A percentile compares a stretch with the other conserved stretches of the same genome.
phyloP scores from a whole-genome alignment of 30 jellyfish, hydroid and myxozoan species.

The Aurelia sp. region DNA sequence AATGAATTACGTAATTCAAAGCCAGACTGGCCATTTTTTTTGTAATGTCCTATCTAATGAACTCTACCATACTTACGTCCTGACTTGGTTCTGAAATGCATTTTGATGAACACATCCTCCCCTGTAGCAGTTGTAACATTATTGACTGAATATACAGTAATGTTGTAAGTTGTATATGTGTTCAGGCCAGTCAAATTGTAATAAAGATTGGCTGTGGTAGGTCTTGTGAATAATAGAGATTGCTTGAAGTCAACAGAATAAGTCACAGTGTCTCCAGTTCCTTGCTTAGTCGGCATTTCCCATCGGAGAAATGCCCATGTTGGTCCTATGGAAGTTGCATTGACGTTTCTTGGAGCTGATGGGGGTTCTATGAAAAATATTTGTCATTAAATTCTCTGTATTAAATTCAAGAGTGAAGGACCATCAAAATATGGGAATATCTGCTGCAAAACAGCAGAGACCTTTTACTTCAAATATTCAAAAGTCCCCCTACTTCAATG shows the following conservation, averaged over 20 bases:
- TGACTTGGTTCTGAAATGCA: conserved; percentile 50
- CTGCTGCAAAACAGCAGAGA: background rate
- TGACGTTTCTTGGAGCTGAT: conserved; percentile 19
- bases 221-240: background rate
- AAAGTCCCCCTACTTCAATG: too few species aligned
- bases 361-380: conserved; percentile 16
- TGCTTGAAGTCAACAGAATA: conserved; percentile 3
- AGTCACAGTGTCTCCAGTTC: conserved; percentile 29
- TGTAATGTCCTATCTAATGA: background rate
- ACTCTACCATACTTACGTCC: conserved; percentile 77
- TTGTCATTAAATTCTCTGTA: background rate
- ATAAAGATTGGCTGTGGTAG: conserved; percentile 2
- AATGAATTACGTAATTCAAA: background rate
- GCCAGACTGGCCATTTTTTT: background rate
- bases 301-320: conserved; percentile 39
- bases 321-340: conserved; percentile 7
- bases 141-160: conserved; percentile 42
- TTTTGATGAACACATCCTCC: background rate
- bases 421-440: background rate
- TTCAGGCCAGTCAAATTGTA: conserved; percentile 32
- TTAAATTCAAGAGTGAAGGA: background rate
- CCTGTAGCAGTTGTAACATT: conserved; percentile 80
- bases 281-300: conserved; percentile 12
- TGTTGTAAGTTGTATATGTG: conserved; percentile 34
- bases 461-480: too few species aligned